A percentile compares a stretch with the other conserved stretches of the same genome.
Evolutionary conservation across 2,888 invertebrate genomes (phyloP).

Genomic region (Eupithecia subfuscata): DNA sequence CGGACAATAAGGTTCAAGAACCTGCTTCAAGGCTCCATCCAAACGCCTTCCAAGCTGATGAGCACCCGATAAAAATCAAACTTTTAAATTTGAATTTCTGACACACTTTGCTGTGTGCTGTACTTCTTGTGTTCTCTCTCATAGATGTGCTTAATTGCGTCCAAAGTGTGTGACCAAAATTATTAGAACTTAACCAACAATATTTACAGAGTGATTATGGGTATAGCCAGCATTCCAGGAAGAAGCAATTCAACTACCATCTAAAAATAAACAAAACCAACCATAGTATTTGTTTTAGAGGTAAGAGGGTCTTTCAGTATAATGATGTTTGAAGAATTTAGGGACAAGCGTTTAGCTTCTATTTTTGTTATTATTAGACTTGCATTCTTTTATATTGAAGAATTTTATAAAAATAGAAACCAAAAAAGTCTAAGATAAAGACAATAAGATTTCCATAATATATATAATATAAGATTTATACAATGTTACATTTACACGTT

Average conservation of each 20-base stretch:
- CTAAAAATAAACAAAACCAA: conserved; percentile 78
- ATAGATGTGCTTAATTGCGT: conserved; percentile 29
- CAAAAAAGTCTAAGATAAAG: conserved; percentile 13
- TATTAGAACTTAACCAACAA: conserved; percentile 50
- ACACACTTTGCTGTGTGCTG: conserved; percentile 25
- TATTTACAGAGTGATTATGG: conserved; percentile 76
- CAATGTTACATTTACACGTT: conserved; percentile 49
- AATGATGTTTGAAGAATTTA: conserved; percentile 73
- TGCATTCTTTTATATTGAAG: conserved; percentile 49
- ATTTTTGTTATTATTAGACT: conserved; percentile 49
- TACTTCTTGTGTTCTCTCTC: conserved; percentile 27
- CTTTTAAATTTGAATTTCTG: not conserved
- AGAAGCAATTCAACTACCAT: conserved; percentile 74
- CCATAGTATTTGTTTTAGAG: conserved; percentile 74
- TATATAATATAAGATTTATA: conserved; percentile 41
- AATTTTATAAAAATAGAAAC: conserved; percentile 9
- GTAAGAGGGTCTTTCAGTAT: conserved; percentile 68
- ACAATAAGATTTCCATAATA: conserved; percentile 8
- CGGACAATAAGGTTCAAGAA: conserved; percentile 33
- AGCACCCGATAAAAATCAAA: not conserved
- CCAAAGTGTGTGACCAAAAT: conserved; percentile 36
- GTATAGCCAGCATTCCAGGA: conserved; percentile 72
- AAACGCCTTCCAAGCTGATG: not conserved
- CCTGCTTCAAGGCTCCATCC: conserved; percentile 25
- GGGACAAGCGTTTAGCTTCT: conserved; percentile 57